Conservation (phyloP, 2,113 vertebrate genomes). For the Cricetomys ansorgei region DNA sequence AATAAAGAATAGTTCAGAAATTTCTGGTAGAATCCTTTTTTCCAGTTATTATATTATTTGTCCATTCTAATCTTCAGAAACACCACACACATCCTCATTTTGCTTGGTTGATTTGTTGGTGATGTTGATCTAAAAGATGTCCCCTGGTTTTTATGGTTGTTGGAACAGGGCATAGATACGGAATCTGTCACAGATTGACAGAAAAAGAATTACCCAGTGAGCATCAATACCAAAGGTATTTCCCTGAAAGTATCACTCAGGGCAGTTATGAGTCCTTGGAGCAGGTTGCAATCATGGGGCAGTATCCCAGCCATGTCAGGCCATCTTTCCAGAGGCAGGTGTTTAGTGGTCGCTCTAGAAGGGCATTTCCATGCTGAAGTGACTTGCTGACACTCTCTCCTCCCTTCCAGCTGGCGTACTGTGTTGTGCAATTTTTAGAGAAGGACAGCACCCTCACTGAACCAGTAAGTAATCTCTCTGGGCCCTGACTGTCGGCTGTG, state of each 20-base stretch:
- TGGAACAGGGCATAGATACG: not conserved
- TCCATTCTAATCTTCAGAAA: not conserved
- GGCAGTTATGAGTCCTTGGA: not conserved
- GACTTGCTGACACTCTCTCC: constrained; percentile 46
- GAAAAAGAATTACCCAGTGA: not conserved
- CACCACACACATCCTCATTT: not conserved
- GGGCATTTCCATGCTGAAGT: accelerated
- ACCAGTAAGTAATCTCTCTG: constrained; percentile 89
- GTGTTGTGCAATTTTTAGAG: constrained; percentile 98
- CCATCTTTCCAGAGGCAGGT: not conserved
- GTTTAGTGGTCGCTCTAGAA: accelerated
- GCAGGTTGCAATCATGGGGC: not conserved
- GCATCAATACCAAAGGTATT: not conserved
- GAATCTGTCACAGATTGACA: not conserved
- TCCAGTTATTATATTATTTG: not conserved
- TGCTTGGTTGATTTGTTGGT: not conserved
- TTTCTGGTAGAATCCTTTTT: not conserved
- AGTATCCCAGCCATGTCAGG: accelerated
- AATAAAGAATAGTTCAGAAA: not conserved
- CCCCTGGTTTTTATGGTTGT: not conserved
- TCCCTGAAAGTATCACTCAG: not conserved
- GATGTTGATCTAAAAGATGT: not conserved
- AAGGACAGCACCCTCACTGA: constrained; percentile 99
- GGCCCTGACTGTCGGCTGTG: accelerated
- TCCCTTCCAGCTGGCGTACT: constrained; percentile 94